Evolutionary conservation across 2,113 vertebrate genomes (phyloP), one percentile per base, ranked within the genome.

Genomic region (Tringa solitaria): DNA sequence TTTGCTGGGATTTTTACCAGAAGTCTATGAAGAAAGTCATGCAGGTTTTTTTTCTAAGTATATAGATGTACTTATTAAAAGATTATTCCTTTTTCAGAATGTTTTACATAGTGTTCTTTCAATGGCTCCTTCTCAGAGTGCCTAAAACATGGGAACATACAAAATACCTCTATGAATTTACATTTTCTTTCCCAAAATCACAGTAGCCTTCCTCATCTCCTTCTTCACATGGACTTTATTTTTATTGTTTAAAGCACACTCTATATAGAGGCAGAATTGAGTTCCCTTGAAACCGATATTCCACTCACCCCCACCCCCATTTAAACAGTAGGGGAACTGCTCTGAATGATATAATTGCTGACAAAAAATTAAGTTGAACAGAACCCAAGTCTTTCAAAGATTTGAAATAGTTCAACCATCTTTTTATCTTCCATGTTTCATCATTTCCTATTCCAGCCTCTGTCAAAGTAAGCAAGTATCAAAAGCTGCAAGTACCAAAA

Each of bases 231-330:
- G 41, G 56, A 84, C 2, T 30, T 6, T 68, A 16, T 74, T 69
- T 41, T 12, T 85, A 30, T 22, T 92, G 8, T 65, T 91, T 73
- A 56, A 60, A 41, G 0, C 22, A 27, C 23, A 69, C 6, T n/a
- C 1, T 37, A 51, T 53, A 39, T 9, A 73, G 24, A 89, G 12
- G 10, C 9, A 64, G n/a, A 89, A 33, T 14, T 21, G 43, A 81
- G 61, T 87, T 91, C 9, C 8, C 27, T 43, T 72, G 50, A 94
- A 69, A 83, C 4, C 4, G 3, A 53, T 46, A 68, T 30, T 64
- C 3, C 4, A 2, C 8, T 65, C 33, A 43, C 1, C 0, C 4
- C 3, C 17, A 39, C 10, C 5, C 12, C 9, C 35, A 16, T 64
- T 8, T 50, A 84, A 39, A 41, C 16, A 75, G 6, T 32, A 20